Evolutionary conservation across 2,888 invertebrate genomes (phyloP).

Genomic region (Nephrotoma flavescens): DNA sequence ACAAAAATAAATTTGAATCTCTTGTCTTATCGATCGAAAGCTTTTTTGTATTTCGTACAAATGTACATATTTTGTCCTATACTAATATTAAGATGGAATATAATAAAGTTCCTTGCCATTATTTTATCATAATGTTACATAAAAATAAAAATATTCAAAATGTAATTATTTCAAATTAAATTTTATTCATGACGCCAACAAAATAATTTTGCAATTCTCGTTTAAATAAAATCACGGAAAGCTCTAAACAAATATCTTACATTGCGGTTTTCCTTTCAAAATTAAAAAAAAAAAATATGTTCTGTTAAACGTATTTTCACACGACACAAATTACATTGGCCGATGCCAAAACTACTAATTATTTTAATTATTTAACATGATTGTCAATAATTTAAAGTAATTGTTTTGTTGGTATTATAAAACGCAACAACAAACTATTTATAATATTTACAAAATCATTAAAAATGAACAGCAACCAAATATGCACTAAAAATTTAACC

Average conservation of each 20-base stretch:
- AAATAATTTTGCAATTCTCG: neutral
- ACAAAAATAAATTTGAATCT: neutral
- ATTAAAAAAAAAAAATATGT: neutral
- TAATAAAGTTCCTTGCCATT: neutral
- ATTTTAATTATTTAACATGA: neutral
- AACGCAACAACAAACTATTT: neutral
- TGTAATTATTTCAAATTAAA: neutral
- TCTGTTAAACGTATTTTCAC: neutral
- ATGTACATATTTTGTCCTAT: neutral
- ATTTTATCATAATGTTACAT: neutral
- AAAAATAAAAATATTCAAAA: neutral
- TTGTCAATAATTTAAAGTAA: neutral
- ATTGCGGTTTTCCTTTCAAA: neutral
- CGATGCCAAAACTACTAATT: neutral
- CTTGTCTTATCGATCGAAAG: neutral
- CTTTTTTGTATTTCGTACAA: neutral
- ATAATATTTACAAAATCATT: neutral
- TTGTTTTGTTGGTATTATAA: neutral
- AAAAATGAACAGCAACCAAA: neutral
- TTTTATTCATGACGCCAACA: neutral
- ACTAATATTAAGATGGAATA: neutral
- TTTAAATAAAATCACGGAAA: neutral
- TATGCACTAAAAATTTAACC: neutral
- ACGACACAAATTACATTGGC: neutral
- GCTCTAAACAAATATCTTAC: neutral